Conservation (phyloP, 2,113 vertebrate genomes). For the Alligator mississippiensis region DNA sequence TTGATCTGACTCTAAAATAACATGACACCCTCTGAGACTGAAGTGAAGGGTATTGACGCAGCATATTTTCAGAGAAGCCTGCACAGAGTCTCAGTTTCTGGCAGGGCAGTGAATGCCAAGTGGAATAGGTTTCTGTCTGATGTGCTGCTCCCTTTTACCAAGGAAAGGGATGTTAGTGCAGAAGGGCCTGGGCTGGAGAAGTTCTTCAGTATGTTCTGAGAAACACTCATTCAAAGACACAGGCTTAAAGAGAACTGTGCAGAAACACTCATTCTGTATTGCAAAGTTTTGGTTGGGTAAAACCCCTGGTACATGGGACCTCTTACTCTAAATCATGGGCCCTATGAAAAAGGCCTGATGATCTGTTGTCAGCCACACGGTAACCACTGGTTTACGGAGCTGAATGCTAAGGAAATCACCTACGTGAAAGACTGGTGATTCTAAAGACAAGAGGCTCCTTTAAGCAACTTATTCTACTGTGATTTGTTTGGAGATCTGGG, state of each 20-base stretch:
- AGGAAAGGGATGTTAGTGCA: background rate
- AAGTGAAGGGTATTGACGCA: background rate
- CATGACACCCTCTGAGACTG: background rate
- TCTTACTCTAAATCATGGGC: background rate
- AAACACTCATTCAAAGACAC: accelerated
- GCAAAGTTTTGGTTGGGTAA: background rate
- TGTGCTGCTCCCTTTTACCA: background rate
- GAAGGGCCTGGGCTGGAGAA: background rate
- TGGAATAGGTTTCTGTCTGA: background rate
- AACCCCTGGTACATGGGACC: background rate
- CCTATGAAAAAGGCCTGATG: background rate
- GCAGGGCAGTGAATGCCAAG: background rate
- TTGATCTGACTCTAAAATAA: slow-evolving; percentile 77
- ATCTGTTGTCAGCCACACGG: background rate
- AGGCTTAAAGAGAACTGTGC: background rate
- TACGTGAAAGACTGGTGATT: background rate
- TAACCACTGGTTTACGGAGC: background rate
- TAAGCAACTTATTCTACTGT: background rate
- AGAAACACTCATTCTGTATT: accelerated
- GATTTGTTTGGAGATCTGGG: background rate
- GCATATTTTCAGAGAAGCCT: background rate
- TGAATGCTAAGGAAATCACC: background rate
- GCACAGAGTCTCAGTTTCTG: background rate
- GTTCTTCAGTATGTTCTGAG: background rate
- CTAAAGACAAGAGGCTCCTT: background rate